Evolutionary conservation across 2,888 invertebrate species (phyloP), one percentile per base, ranked within the genome.

Genomic region (Smittia aterrima): DNA sequence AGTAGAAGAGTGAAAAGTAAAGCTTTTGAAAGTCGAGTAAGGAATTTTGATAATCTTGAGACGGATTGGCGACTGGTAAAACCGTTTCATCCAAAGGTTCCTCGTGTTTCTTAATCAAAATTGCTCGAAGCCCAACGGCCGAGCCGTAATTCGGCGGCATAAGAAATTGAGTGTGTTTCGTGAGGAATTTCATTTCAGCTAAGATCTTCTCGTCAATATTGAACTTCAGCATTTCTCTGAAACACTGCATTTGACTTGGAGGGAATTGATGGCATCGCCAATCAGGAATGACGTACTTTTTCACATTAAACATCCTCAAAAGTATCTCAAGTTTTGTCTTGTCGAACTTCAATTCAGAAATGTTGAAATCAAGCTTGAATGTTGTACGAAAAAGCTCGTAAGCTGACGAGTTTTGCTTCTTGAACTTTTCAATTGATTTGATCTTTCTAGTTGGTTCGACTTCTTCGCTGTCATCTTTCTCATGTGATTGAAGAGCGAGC

Each of bases 71-170:
- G 11, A 11, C 38, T 1, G 1, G 11, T 7, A 18, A 7, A 11
- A 0, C 4, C 2, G 20, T 53, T 7, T 64, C 9, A 9, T 13
- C 1, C 6, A 67, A 3, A 20, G 58, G 16, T 7, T 74, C 66
- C 25, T 74, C 74, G 13, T 74, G 25, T 1, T 40, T 9, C 18
- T 74, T 64, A 16, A 76, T 75, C 16, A 71, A 20, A 0, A 82
- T 54, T 1, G 80, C 79, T 0, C 82, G 80, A 27, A 82, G 79
- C 0, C 79, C 82, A 75, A 82, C 77, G 72, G 80, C 77, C 1
- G 81, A 80, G 3, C 79, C 78, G 79, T 79, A 82, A 75, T 76
- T 82, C 1, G 81, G 79, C 4, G 81, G 80, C 66, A 82, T 74
- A 0, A 75, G 67, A n/a, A 22, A 76, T n/a, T n/a, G 7, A 0